A percentile compares a stretch with the other conserved stretches of the same genome.
Conservation (phyloP, 2,797 vertebrate species). For the Sitta carolinensis region DNA sequence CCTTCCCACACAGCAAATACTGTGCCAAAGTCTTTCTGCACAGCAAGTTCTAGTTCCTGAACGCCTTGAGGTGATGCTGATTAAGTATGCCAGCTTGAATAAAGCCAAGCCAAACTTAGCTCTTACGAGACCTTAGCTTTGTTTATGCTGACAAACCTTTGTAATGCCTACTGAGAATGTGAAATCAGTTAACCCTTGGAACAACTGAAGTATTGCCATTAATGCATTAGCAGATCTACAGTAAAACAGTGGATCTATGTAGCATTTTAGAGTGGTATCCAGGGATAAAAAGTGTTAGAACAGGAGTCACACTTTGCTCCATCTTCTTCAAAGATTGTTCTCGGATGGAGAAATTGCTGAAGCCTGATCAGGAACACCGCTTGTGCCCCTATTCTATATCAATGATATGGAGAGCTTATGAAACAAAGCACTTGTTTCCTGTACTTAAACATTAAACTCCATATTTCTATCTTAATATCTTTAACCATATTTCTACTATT, state of each 20-base stretch:
- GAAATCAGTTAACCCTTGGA: neutral
- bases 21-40: neutral
- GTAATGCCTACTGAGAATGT: neutral
- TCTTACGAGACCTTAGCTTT: neutral
- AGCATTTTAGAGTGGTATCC: neutral
- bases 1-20: neutral
- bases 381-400: neutral
- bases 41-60: neutral
- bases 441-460: neutral
- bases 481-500: neutral
- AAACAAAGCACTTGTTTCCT: neutral
- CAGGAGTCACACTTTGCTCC: fast-evolving
- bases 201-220: neutral
- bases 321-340: neutral
- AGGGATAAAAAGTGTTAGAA: fast-evolving
- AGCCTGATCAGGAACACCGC: neutral
- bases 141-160: neutral
- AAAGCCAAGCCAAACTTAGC: neutral
- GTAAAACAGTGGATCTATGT: neutral
- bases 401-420: neutral
- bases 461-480: neutral
- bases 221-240: neutral
- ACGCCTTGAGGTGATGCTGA: neutral
- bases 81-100: neutral
- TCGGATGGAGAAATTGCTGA: neutral